Evolutionary conservation across 1,140 invertebrate species (phyloP), one percentile per base, ranked within the genome.

Genomic region (Polyergus mexicanus): DNA sequence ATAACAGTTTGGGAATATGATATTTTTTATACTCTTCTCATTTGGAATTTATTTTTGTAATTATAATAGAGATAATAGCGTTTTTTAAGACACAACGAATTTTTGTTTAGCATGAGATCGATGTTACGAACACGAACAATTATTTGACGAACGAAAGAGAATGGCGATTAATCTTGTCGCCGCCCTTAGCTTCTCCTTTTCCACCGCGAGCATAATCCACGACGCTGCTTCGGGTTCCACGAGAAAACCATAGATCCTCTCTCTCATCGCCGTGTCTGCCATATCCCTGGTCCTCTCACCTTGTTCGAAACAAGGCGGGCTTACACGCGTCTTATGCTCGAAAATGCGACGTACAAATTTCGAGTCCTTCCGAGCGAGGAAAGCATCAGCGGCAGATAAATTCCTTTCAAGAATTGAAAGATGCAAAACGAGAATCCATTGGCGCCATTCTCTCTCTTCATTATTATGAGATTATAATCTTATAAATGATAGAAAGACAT

Each of bases 131-230:
- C 62, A 11, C 44, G 41, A 32, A 22, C 63, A 35, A 69, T 65
- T 66, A 81, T 81, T 81, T 66, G 86, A 88, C 80, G 74, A 87
- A 71, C 77, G 69, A 85, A 78, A 83, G 87, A 80, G 87, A 72
- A 72, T 71, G 60, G 77, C 88, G 81, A 89, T 89, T 89, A 89
- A 89, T 89, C 88, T 89, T 87, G 83, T 87, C 71, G 86, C 65
- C 77, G 84, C 84, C 76, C 86, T 78, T 66, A 71, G 69, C 81
- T 58, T 78, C 78, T 88, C 83, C 56, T 89, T 85, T 88, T 86
- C 88, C 47, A 76, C 69, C 72, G 69, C 62, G 83, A 54, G 75
- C 87, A 72, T 89, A 89, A 89, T 88, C 88, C 88, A 85, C 86
- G 74, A 83, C 47, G 84, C 47, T 88, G 83, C 87, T 88, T 86